phyloP scores from a whole-genome alignment of 2,113 vertebrate species.

The Lucifuga dentata region DNA sequence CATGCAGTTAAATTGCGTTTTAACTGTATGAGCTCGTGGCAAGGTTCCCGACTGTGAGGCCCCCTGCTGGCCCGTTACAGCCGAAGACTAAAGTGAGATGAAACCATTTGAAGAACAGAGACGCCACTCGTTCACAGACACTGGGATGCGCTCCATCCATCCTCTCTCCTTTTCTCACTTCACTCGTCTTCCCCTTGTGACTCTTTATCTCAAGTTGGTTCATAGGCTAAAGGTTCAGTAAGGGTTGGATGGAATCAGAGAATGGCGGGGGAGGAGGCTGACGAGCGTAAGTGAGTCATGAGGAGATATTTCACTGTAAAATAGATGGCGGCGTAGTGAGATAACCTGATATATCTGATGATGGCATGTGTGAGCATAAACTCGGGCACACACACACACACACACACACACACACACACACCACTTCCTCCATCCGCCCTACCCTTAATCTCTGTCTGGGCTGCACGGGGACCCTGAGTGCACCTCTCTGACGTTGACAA shows the following conservation, averaged over 20 bases:
- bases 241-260: conserved; percentile 35
- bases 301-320: conserved; percentile 57
- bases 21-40: conserved; percentile 45
- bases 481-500: conserved; percentile 77
- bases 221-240: conserved; percentile 55
- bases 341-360: conserved; percentile 71
- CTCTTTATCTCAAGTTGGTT: conserved; percentile 59
- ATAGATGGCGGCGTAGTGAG: conserved; percentile 62
- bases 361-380: conserved; percentile 41
- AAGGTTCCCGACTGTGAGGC: conserved; percentile 48
- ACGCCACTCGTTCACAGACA: conserved; percentile 41
- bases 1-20: conserved; percentile 59
- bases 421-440: conserved; percentile 44
- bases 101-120: conserved; percentile 54
- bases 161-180: conserved; percentile 40
- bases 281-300: conserved; percentile 41
- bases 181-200: conserved; percentile 46
- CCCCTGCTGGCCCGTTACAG: conserved; percentile 62
- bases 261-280: conserved; percentile 1
- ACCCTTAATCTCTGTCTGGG: conserved; percentile 75
- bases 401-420: conserved; percentile 36
- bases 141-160: conserved; percentile 30
- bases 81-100: conserved; percentile 53
- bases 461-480: conserved; percentile 65
- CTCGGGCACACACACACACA: not conserved